These are phyloP conservation scores for Drosophila anomalata DNA, from an alignment of 2,888 invertebrate genomes.

Conservation along the genomic window DNA sequence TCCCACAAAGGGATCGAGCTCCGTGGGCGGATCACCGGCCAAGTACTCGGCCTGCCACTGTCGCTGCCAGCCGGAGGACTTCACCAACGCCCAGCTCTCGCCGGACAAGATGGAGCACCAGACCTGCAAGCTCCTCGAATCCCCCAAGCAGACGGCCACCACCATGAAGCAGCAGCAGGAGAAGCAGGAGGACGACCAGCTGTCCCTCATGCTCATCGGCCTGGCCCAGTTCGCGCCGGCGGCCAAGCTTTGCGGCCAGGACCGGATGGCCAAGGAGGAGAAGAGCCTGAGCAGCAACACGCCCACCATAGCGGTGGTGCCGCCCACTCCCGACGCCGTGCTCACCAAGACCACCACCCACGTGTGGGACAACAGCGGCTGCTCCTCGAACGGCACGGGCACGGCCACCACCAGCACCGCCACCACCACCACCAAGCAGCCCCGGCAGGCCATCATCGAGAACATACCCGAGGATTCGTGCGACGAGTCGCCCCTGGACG, in stretches of 20 bases:
- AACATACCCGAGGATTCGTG: conserved; percentile 86
- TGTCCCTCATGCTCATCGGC: conserved; percentile 89
- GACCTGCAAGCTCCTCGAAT: conserved; percentile 83
- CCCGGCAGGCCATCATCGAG: conserved; percentile 80
- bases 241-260: conserved; percentile 84
- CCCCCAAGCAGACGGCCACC: conserved; percentile 70
- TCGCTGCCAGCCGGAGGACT: conserved; percentile 83
- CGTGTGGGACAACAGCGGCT: conserved; percentile 82
- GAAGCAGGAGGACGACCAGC: conserved; percentile 85
- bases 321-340: conserved; percentile 88
- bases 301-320: conserved; percentile 90
- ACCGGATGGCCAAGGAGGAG: neutral
- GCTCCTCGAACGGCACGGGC: conserved; percentile 16
- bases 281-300: conserved; percentile 50
- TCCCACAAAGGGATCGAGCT: conserved; percentile 11
- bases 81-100: conserved; percentile 79
- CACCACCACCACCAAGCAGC: conserved; percentile 69
- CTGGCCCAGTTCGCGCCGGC: conserved; percentile 85
- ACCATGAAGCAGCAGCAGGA: conserved; percentile 12
- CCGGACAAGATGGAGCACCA: conserved; percentile 83
- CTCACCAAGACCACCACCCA: conserved; percentile 83
- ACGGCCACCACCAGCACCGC: conserved; percentile 24
- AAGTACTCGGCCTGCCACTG: conserved; percentile 80
- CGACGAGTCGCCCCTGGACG: conserved; percentile 89
- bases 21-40: conserved; percentile 48